Conservation (phyloP, 2,113 vertebrate species). For the Hyaena hyaena region DNA sequence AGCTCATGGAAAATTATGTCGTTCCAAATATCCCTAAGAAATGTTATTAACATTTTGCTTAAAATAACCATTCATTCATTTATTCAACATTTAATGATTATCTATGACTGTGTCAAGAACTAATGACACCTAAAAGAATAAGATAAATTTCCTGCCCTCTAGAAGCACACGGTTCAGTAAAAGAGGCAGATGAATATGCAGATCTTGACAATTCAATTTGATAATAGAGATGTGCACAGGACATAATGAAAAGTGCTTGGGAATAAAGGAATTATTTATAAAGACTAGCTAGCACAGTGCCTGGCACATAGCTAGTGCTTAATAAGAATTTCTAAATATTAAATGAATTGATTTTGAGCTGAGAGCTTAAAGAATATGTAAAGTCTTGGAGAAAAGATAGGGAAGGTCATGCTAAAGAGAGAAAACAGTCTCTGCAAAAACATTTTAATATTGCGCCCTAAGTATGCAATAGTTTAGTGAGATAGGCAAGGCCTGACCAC, state of each 20-base stretch:
- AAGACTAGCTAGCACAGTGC: background rate
- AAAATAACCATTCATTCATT: slow-evolving; percentile 33
- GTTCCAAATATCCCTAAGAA: slow-evolving; percentile 54
- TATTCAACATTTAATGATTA: slow-evolving; percentile 30
- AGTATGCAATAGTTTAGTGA: background rate
- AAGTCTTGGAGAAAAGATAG: background rate
- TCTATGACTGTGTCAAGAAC: background rate
- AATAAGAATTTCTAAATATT: slow-evolving; percentile 25
- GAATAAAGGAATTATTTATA: background rate
- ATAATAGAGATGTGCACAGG: background rate
- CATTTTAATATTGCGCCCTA: background rate
- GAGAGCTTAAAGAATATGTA: background rate
- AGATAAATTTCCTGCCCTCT: slow-evolving; percentile 38
- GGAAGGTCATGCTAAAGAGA: background rate
- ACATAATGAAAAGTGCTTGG: background rate
- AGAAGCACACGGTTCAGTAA: background rate
- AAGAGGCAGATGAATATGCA: slow-evolving; percentile 19
- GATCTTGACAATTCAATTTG: slow-evolving; percentile 26
- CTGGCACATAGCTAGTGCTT: background rate
- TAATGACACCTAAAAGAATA: slow-evolving; percentile 25
- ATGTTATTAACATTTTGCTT: slow-evolving; percentile 47
- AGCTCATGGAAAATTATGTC: slow-evolving; percentile 41
- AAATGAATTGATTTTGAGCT: slow-evolving; percentile 26
- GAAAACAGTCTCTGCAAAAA: slow-evolving; percentile 14
- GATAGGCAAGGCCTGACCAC: background rate